Evolutionary conservation across 2,888 invertebrate species (phyloP), one percentile per base, ranked within the genome.

Genomic region (Dolichomitus sp.): DNA sequence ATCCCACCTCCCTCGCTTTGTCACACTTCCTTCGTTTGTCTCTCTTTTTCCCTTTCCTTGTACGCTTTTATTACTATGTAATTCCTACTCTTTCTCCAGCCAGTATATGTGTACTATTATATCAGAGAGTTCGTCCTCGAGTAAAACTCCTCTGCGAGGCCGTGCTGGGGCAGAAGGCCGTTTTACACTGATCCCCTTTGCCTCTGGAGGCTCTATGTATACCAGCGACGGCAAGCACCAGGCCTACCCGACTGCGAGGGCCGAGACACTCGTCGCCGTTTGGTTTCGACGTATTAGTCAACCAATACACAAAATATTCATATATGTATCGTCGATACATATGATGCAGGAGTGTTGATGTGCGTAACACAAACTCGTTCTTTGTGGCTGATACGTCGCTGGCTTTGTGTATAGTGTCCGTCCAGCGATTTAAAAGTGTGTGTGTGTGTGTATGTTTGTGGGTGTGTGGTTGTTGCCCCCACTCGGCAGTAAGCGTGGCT

Each of bases 161-260:
- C 80, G 80, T 72, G 83, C 84, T 83, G 90, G 86, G 89, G 82
- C 91, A 92, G 89, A 92, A 91, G 91, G 91, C 92, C 90, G 91
- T 89, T 91, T 92, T 91, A 90, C 89, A 92, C 92, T 93, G 92
- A 89, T 89, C 88, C 89, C 87, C 89, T 85, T 88, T 88, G 88
- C 88, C 85, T 84, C 88, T 88, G 89, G 90, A 90, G 88, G 87
- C 90, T 88, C 89, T 90, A 87, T 90, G 89, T 90, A 89, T 90
- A 89, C 88, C 88, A 83, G 72, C 83, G 69, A 19, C 37, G 59
- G 68, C 77, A 45, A 30, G 42, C 27, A 17, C 19, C 40, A 73
- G 61, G 48, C 73, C 61, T 59, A 61, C 14, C 61, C 79, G 59
- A 54, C 50, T 45, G 30, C 61, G 54, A 79, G 63, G 52, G 42